Base-by-base conservation (phyloP, 2,113 vertebrate species). In the Callipepla californica region DNA sequence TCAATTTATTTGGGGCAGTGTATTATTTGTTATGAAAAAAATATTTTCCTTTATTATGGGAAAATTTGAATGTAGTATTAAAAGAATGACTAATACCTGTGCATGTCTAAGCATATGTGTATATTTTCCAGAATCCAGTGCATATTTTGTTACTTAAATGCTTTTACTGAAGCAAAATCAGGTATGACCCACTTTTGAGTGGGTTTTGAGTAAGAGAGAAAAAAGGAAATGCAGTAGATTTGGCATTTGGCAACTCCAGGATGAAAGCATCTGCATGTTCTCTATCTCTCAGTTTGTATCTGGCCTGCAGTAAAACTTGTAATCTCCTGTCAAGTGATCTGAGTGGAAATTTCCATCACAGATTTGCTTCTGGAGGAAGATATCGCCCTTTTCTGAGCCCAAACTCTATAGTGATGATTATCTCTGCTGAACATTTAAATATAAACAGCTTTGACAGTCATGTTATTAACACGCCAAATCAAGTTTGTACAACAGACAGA, bases 131-230 rank as follows among this genome's bases (percentile, higher is more conserved):
- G 22, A 57, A 68, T 73, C 15, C 40, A 53, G 1, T 51, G 44
- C 65, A 45, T 85, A 87, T 94, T 82, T 36, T 63, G 13, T 65
- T 89, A 34, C 26, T 81, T 67, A 55, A 59, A 30, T 76, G 85
- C 76, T 91, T 95, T 80, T 66, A 48, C 40, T 80, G 72, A 73
- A 85, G 58, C 30, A 65, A 92, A 87, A 30, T 75, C 72, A 77
- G 81, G 53, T 57, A 77, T 63, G 57, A 86, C 82, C 68, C 57
- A 74, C 65, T 94, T 94, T 42, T 85, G 63, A 88, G 19, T 45
- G 70, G 53, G 63, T 94, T 94, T 50, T 88, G 63, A 88, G 21
- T 50, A 70, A 59, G 68, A 93, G 93, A 83, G 82, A 63, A 83
- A 90, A 91, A 70, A 9, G 61, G 32, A 87, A 92, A 75, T 73